Evolutionary conservation across 2,113 vertebrate genomes (phyloP), one percentile per base, ranked within the genome.

Genomic region (Python bivittatus): DNA sequence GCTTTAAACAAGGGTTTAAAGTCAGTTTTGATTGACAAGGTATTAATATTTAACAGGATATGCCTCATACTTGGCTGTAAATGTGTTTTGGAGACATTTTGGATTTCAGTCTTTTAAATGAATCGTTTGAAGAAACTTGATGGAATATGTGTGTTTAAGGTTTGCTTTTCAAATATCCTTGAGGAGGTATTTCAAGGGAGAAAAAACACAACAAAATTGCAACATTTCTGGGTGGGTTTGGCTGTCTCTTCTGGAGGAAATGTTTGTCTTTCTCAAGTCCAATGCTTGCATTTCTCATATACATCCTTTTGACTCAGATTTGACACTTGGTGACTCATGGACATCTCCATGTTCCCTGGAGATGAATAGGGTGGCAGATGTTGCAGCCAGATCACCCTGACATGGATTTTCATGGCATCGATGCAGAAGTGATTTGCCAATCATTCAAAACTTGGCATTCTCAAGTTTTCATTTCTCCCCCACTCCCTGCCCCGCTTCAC

Each of bases 1-100:
- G n/a, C n/a, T 79, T 93, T 94, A 89, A 87, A 94, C 0, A 92
- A 29, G 53, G 89, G 86, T 60, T 94, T 61, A 92, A 33, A 57
- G 53, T 84, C 1, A 7, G 0, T 86, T 94, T 79, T 94, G n/a
- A 57, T 38, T 95, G 56, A 3, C 25, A 89, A 38, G 85, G n/a
- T 52, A 72, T 91, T 83, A 91, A 61, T 53, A 93, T 91, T 87
- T 72, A 88, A 61, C 56, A 91, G 60, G 64, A 88, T 88, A 61
- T 61, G 86, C 20, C 84, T 84, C 60, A 79, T 79, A 86, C 17
- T 58, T 90, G 84, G 60, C 52, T 90, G 27, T n/a, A 42, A 38
- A 48, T 58, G 33, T 86, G 20, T 79, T 79, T 86, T 29, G 53
- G 29, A 90, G 86, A 53, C 44, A 44, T 90, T 56, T 56, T 64